Evolutionary conservation across 2,888 invertebrate species (phyloP).

Genomic region (Apeira syringaria): DNA sequence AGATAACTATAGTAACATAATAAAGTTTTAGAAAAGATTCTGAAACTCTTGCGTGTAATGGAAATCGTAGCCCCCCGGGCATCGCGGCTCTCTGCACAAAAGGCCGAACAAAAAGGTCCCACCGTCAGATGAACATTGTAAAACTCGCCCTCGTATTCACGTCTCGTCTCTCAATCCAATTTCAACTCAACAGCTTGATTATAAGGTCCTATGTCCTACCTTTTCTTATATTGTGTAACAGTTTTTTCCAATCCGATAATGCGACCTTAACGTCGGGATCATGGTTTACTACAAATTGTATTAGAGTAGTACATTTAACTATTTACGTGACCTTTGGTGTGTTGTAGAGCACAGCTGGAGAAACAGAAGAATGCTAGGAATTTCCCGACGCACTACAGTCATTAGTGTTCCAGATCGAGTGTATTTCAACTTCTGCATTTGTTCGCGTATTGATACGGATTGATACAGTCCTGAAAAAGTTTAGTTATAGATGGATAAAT

Average conservation of each 20-base stretch:
- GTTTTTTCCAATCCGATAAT: conserved; percentile 83
- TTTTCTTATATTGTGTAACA: conserved; percentile 60
- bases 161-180: conserved; percentile 50
- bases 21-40: conserved; percentile 60
- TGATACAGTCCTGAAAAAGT: too few species aligned
- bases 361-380: background rate
- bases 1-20: conserved; percentile 40
- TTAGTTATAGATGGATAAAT: too few species aligned
- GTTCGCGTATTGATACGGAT: too few species aligned
- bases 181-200: conserved; percentile 44
- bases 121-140: conserved; percentile 82
- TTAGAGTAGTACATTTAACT: conserved; percentile 82
- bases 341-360: conserved; percentile 13
- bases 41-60: conserved; percentile 78
- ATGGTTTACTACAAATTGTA: conserved; percentile 84
- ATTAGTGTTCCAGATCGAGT: too few species aligned
- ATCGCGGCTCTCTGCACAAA: conserved; percentile 77
- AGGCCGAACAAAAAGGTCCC: conserved; percentile 80
- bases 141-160: conserved; percentile 73
- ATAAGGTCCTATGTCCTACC: conserved; percentile 53
- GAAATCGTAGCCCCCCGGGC: conserved; percentile 76
- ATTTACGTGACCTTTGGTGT: conserved; percentile 58
- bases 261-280: conserved; percentile 81
- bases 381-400: too few species aligned
- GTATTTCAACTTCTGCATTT: too few species aligned